A percentile compares a stretch with the other conserved stretches of the same genome.
Evolutionary conservation across 2,888 invertebrate genomes (phyloP).

Genomic region (Dexiosoma caninum): DNA sequence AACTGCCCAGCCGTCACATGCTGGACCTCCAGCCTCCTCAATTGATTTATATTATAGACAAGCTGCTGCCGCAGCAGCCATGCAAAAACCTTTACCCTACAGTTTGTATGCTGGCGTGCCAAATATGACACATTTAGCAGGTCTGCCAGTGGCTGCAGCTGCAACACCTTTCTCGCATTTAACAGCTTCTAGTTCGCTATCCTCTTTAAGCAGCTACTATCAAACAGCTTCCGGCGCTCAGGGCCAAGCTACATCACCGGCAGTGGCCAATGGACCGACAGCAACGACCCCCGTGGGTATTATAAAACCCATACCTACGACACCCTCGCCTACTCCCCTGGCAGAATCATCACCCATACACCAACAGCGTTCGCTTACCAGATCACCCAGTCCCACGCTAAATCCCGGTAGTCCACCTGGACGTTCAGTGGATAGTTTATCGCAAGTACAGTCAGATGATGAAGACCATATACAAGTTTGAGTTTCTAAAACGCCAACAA

Average conservation of each 20-base stretch:
- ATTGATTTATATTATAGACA: slow-evolving; percentile 90
- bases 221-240: slow-evolving; percentile 75
- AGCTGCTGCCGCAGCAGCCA: slow-evolving; percentile 86
- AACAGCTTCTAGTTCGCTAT: slow-evolving; percentile 83
- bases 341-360: slow-evolving; percentile 50
- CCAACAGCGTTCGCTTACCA: slow-evolving; percentile 39
- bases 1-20: slow-evolving; percentile 79
- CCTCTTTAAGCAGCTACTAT: slow-evolving; percentile 80
- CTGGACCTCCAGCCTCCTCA: slow-evolving; percentile 81
- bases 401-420: slow-evolving; percentile 78
- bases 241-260: slow-evolving; percentile 59
- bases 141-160: slow-evolving; percentile 74
- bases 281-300: slow-evolving; percentile 35
- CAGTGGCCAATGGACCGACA: slow-evolving; percentile 48
- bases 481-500: slow-evolving; percentile 50
- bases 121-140: slow-evolving; percentile 72
- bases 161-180: slow-evolving; percentile 77
- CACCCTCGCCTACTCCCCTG: slow-evolving; percentile 49
- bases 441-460: slow-evolving; percentile 76
- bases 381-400: slow-evolving; percentile 77
- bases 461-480: slow-evolving; percentile 78
- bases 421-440: slow-evolving; percentile 75
- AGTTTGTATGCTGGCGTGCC: slow-evolving; percentile 78
- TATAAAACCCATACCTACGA: slow-evolving; percentile 58
- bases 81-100: slow-evolving; percentile 93